Base-by-base conservation (phyloP, 1,140 invertebrate species). In the Dinothrombium tinctorium region DNA sequence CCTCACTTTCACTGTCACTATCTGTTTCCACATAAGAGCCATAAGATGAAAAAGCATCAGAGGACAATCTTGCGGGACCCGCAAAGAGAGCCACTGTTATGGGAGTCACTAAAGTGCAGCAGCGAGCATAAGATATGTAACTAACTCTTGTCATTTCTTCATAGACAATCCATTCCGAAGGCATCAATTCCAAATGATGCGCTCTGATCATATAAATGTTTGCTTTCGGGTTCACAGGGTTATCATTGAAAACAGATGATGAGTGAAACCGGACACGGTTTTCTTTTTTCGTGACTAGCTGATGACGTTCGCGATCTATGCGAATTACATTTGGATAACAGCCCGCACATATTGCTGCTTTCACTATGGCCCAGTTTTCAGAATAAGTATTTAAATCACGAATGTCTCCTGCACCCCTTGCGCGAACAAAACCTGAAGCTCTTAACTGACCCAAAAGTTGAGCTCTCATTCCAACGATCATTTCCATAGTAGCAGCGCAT, bases 341-440 rank as follows among this genome's bases (percentile, higher is more conserved):
- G 3, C 83, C 84, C 21, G 74, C 75, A 36, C 73, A 71, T 4
- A 95, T 54, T 4, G 80, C 78, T 2, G 81, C 84, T 59, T 92
- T 94, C 0, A 94, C 74, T 11, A 89, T 68, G 12, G 77, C 70
- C 83, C 84, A 92, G 57, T 78, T 81, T 50, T 78, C 73, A 1
- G 83, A 81, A 59, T 87, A 80, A 0, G 63, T 56, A 60, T 92
- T 94, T 3, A 79, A 61, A 47, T 73, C 72, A 47, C 71, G 61
- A 21, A 83, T 74, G 51, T 78, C 74, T 1, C 75, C 69, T 23
- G 26, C 22, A 3, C 69, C 62, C 49, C 72, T 62, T 0, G 71
- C 67, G 41, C 74, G 69, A 1, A 95, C 71, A 51, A 92, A 76
- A 5, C 80, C 74, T 0, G 75, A 69, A 0, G 79, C 76, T 44